Base-by-base conservation (phyloP, 2,113 vertebrate species). In the Etheostoma cragini region DNA sequence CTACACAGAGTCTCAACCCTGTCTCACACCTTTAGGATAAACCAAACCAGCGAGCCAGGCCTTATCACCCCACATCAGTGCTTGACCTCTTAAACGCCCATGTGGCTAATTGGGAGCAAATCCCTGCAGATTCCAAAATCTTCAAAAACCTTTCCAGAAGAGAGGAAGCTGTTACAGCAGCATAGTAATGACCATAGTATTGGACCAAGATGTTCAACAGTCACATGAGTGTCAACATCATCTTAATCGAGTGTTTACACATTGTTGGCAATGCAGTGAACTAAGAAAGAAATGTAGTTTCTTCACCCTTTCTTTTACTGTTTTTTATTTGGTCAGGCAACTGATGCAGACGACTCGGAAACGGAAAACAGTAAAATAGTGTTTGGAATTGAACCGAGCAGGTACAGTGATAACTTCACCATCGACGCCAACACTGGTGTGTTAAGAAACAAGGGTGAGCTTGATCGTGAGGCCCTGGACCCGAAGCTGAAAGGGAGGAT, bases 401-500 rank as follows among this genome's bases (percentile, higher is more conserved):
- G 0, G 0, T 96, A 94, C 89, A 98, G 96, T 19, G 3, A 33
- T 30, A 96, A 96, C 88, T 99, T 99, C 88, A 97, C 93, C n/a
- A 91, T 98, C 53, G 22, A 96, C 4, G 6, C 50, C 0, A 0
- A 65, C 38, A 94, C 84, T 0, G 97, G 97, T 1, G 16, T 93
- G 49, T 87, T 99, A 74, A 84, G 1, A 50, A 98, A 94, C 86
- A 74, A 1, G 0, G 89, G 66, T 12, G 76, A 73, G 0, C 89
- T 99, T 89, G 97, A 99, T 86, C 88, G 95, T 0, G 98, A 99
- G 84, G 94, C 91, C 33, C 60, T 98, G 3, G 89, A 96, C 12
- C 81, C 86, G 0, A 0, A 13, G 0, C 83, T 95, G 13, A 60
- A 24, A 0, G 98, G 97, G 2, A 91, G 61, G 35, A 92, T 98